Evolutionary conservation across 2,113 vertebrate species (phyloP).

Genomic region (Elgaria multicarinata): DNA sequence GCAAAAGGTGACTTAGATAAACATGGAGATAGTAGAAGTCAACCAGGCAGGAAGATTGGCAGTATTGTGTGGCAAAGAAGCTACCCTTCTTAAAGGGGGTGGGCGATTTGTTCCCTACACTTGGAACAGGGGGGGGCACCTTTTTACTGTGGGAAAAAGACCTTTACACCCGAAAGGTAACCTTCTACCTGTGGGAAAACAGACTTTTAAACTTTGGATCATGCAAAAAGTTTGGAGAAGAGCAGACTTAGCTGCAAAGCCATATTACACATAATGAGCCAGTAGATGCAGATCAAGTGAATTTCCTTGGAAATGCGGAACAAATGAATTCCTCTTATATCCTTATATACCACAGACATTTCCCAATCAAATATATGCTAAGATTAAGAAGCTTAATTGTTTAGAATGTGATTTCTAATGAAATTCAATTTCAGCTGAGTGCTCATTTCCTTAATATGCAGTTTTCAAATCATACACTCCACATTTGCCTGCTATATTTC

Average conservation of each 20-base stretch:
- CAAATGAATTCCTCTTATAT: neutral
- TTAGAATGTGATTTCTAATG: constrained; percentile 1
- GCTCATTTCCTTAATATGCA: neutral
- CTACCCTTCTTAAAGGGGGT: too few relatives aligned
- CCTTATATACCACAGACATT: constrained; percentile 19
- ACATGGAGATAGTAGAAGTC: neutral
- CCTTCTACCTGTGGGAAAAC: neutral
- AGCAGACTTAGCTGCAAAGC: neutral
- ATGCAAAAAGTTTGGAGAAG: neutral
- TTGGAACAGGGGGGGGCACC: too few relatives aligned
- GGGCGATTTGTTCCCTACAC: too few relatives aligned
- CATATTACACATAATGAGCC: neutral
- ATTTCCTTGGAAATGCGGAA: neutral
- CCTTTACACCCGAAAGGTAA: too few relatives aligned
- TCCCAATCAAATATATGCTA: neutral
- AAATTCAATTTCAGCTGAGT: neutral
- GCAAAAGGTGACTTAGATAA: neutral
- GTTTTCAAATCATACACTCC: neutral
- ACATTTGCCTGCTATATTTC: neutral
- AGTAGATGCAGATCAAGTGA: neutral
- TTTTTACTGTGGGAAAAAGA: too few relatives aligned
- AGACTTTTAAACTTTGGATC: neutral
- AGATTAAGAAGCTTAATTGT: neutral
- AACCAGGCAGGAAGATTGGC: neutral
- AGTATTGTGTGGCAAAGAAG: neutral